Base-by-base conservation (phyloP, 2,888 invertebrate species). In the Agrotis exclamationis region DNA sequence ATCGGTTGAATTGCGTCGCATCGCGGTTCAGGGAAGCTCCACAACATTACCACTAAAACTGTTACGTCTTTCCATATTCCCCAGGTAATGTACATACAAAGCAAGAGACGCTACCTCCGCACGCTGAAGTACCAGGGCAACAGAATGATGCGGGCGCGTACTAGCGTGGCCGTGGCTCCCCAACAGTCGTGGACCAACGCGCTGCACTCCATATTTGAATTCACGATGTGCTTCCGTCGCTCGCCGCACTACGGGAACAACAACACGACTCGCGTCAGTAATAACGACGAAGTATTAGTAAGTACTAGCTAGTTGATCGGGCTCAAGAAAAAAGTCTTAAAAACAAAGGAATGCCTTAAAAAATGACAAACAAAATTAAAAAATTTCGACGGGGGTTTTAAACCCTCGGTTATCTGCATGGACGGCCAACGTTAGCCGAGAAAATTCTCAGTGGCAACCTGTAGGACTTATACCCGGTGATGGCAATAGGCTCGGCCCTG, bases 11-110 rank as follows among this genome's bases (percentile, higher is more conserved):
- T 33, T 33, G 28, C 28, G 28, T 33, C 28, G 28, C 28, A 33
- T 33, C 6, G 28, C 28, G 28, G 28, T 33, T 1, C 0, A 4
- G 28, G 28, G 6, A 33, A 33, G 6, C 28, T 33, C 28, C 6
- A 3, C 0, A 33, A 33, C 39, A 39, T 39, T 39, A 11, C 39
- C 9, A 11, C 11, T 39, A 39, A 5, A 39, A 39, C 39, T 39
- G 9, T 39, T 39, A 9, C 7, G 33, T 33, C 39, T 39, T 67
- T 22, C 7, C 9, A 13, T 68, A 18, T 11, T 24, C 1, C 58
- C 1, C 86, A 97, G 97, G 96, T 97, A 39, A 95, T 90, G 84
- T 95, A 92, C 80, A 88, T 97, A 63, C 97, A 97, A 89, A 93
- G 96, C 85, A 93, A 93, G 80, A 95, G 97, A 0, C 95, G 96